phyloP scores from a whole-genome alignment of 1,140 invertebrate species.

The Bursaphelenchus mucronatus region DNA sequence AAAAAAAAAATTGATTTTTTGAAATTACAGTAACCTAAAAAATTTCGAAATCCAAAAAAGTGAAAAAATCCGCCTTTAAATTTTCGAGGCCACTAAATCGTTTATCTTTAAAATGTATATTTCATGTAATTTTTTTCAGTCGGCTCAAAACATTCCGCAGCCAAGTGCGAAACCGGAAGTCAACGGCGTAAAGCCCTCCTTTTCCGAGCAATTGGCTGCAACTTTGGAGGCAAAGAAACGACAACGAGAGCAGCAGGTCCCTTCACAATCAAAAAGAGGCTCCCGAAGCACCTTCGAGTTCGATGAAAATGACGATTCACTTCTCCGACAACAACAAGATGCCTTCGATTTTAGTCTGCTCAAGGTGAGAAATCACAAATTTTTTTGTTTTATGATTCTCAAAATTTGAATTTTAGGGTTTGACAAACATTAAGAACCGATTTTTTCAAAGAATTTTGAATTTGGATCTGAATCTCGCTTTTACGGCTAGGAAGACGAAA shows the following conservation, averaged over 20 bases:
- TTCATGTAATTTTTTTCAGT: constrained; percentile 1
- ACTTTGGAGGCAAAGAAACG: neutral
- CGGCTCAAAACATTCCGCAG: constrained; percentile 1
- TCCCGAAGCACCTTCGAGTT: constrained; percentile 13
- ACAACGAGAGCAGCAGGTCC: neutral
- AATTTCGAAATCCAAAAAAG: no score
- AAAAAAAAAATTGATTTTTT: no score
- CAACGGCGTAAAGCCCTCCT: neutral
- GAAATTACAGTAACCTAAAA: no score
- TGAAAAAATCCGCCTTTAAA: no score
- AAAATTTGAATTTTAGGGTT: no score
- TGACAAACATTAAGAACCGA: no score
- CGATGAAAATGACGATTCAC: constrained; percentile 26
- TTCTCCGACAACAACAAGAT: constrained; percentile 32
- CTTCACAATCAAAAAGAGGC: constrained; percentile 1
- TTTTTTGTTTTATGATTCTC: no score
- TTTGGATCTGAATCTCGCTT: no score
- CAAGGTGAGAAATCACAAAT: neutral
- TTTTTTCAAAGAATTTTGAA: no score
- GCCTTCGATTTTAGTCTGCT: constrained; percentile 40
- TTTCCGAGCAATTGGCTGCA: neutral
- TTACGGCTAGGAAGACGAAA: no score
- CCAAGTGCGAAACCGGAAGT: constrained; percentile 2
- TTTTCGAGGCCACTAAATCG: no score
- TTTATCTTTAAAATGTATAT: no score